These are phyloP conservation scores for Falco rusticolus DNA, from an alignment of 2,797 vertebrate genomes.

Conservation along the genomic window DNA sequence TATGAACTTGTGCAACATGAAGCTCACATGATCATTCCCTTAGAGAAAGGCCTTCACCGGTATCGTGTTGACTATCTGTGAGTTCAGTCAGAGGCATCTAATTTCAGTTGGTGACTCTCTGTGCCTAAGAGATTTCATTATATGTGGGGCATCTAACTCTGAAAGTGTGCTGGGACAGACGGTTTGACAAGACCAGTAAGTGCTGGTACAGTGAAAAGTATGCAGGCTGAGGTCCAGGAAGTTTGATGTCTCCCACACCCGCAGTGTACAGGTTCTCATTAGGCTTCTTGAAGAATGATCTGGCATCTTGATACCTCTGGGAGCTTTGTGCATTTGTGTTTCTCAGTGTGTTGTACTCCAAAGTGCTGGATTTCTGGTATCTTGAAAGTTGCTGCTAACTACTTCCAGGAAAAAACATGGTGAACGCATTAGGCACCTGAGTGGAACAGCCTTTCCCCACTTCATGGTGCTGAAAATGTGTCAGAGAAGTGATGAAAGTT, in stretches of 20 bases:
- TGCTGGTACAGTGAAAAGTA: neutral
- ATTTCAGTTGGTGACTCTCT: neutral
- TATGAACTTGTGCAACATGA: neutral
- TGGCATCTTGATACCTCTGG: neutral
- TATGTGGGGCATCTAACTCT: neutral
- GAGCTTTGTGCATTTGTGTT: neutral
- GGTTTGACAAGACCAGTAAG: neutral
- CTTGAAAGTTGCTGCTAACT: neutral
- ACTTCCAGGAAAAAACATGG: neutral
- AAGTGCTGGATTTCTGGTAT: neutral
- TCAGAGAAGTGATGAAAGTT: neutral
- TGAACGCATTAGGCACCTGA: neutral
- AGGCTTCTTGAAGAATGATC: neutral
- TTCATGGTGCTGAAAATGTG: neutral
- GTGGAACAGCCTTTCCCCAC: neutral
- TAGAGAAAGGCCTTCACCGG: neutral
- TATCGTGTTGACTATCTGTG: neutral
- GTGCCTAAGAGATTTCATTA: neutral
- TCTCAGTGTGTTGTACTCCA: neutral
- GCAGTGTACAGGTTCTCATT: rapidly evolving
- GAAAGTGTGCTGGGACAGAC: neutral
- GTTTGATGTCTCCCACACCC: neutral
- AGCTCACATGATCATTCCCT: neutral
- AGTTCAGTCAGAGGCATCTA: neutral
- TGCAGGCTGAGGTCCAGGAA: neutral